Conservation (phyloP, 1,140 invertebrate genomes). For the Ceratitis capitata region DNA sequence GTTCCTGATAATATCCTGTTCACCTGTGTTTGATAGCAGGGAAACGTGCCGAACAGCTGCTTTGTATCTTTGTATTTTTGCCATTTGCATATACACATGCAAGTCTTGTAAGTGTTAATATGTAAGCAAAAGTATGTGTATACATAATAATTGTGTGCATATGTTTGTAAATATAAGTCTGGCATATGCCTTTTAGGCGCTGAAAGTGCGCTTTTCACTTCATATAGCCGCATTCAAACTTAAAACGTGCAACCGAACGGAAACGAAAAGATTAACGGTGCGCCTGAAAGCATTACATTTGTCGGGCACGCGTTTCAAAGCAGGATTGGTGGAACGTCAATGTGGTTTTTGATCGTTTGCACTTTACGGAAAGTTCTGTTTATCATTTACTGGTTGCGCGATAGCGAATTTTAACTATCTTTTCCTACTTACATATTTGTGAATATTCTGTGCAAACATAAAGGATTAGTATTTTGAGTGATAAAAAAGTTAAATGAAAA, state of each 20-base stretch:
- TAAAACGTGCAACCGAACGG: conserved; percentile 56
- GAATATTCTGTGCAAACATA: not conserved
- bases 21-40: not conserved
- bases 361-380: not conserved
- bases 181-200: not conserved
- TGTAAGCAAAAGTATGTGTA: not conserved
- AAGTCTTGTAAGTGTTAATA: not conserved
- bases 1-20: conserved; percentile 24
- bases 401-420: not conserved
- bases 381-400: not conserved
- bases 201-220: conserved; percentile 2
- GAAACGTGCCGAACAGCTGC: conserved; percentile 28
- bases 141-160: not conserved
- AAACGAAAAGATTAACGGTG: conserved; percentile 44
- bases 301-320: not conserved
- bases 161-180: not conserved
- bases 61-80: conserved; percentile 15
- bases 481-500: not conserved
- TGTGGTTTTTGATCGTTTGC: not conserved
- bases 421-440: not conserved
- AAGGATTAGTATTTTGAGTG: not conserved
- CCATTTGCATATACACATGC: not conserved
- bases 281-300: not conserved
- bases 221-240: conserved; percentile 54
- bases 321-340: not conserved